Percentiles rank a stretch among this genome's conserved stretches.
Evolutionary conservation across 1,140 invertebrate species (phyloP).

Genomic region (Tenebrio molitor): DNA sequence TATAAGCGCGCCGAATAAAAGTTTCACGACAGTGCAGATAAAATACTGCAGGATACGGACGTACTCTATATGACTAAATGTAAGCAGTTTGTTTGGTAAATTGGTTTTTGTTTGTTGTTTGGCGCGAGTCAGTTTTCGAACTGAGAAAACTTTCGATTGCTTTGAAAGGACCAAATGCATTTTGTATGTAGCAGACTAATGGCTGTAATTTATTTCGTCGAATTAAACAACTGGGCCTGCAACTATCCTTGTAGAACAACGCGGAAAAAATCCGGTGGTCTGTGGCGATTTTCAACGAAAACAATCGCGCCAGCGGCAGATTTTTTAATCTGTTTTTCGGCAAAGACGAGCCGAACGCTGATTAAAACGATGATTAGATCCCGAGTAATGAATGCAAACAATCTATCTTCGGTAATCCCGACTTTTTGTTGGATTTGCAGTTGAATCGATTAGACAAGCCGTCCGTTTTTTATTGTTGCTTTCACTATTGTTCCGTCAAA

Average conservation of each 20-base stretch:
- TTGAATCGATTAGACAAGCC: constrained; percentile 29
- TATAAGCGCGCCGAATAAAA: not conserved
- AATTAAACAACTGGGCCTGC: not conserved
- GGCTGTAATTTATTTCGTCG: not conserved
- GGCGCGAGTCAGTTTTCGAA: not conserved
- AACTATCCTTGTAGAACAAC: too few relatives aligned
- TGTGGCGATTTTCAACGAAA: too few relatives aligned
- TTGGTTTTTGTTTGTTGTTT: too few relatives aligned
- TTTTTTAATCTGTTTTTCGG: constrained; percentile 11
- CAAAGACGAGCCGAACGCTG: constrained; percentile 10
- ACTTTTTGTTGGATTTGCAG: constrained; percentile 19
- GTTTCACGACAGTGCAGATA: not conserved
- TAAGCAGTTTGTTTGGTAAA: too few relatives aligned
- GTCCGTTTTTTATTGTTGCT: not conserved
- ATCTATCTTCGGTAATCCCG: constrained; percentile 17
- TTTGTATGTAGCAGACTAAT: not conserved
- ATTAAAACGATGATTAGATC: constrained; percentile 29
- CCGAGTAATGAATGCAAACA: constrained; percentile 26
- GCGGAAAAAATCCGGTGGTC: too few relatives aligned
- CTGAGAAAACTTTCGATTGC: not conserved
- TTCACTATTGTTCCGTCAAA: not conserved
- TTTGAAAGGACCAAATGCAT: not conserved
- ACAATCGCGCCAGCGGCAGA: constrained; percentile 3
- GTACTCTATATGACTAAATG: too few relatives aligned
- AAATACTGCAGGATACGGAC: not conserved